Base-by-base conservation (phyloP, 2,888 invertebrate genomes). In the Agriopis aurantiaria region DNA sequence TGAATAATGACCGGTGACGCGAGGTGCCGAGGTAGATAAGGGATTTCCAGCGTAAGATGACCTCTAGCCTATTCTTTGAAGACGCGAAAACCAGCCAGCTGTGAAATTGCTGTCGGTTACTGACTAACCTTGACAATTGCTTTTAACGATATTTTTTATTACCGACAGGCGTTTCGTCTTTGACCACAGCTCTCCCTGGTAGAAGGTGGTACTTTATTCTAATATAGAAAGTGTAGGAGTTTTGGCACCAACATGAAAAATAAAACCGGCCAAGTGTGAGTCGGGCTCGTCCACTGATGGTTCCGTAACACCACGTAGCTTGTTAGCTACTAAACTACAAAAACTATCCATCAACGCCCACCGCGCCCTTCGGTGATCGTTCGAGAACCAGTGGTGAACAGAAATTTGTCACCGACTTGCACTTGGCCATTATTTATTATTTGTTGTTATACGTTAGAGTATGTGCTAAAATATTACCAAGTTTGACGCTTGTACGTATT, bases 361-460 rank as follows among this genome's bases (percentile, higher is more conserved):
- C 87, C 87, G 82, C 88, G 90, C 89, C 90, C 89, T 90, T 89
- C 89, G 88, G 90, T 91, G 90, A 90, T 92, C 90, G 89, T 90
- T 90, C 89, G 90, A 90, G 89, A 90, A 90, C 89, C 89, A 75
- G 76, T 77, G 75, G 33, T 33, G 33, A 33, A 33, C 33, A 33
- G 33, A 33, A 33, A 33, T 33, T 33, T 33, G 33, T 33, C 33
- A 5, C 33, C 33, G 33, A 33, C 33, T 33, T 4, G 33, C 33
- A 33, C 4, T 33, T 33, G 33, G 33, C 33, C 33, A 33, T 33
- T 33, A 33, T 33, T 33, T 33, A 33, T 33, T 33, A 23, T 23
- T 23, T 2, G 17, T 23, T 23, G 17, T 23, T 23, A 23, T 23
- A 23, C 17, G 0, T 23, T 23, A 23, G 17, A 23, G 17, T 23